Base-by-base conservation (phyloP, 2,888 invertebrate genomes). In the Eumacrocentrus americanus region DNA sequence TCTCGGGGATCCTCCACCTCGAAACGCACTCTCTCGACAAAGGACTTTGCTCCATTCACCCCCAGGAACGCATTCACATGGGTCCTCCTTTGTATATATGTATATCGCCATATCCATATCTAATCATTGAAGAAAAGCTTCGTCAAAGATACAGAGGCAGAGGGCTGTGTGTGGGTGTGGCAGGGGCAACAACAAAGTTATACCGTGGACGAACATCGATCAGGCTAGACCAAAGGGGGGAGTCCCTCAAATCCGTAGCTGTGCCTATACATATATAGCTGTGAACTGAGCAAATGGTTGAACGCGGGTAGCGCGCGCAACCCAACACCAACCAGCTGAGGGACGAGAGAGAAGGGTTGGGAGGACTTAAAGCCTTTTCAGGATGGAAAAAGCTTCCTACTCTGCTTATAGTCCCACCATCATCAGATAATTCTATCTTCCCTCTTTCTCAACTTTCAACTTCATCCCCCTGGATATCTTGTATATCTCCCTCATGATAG, bases 141-240 rank as follows among this genome's bases (percentile, higher is more conserved):
- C 48, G 34, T 48, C 48, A 48, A 48, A 48, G 48, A 16, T 29
- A 16, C 25, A 11, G 22, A 16, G 9, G 35, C 51, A 34, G 22
- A 11, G 20, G 37, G 37, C 44, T 58, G 38, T 40, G 58, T 53
- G 66, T 62, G 65, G 65, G 67, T 65, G 67, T 65, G 63, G 64
- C 67, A 60, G 40, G 35, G 59, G 54, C 60, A 63, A 57, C 60
- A 59, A 65, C 66, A 63, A 64, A 65, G 62, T 66, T 63, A 29
- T 29, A 58, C 48, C 56, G 62, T 52, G 59, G 64, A 64, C 65
- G 60, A 62, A 62, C 65, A 69, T 69, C 69, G 67, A 69, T 69
- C 69, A 67, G 69, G 37, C 55, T 63, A 60, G 60, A 62, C 53
- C 56, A 58, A 60, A 46, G n/a, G 42, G 23, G n/a, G 9, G 54